These are phyloP conservation scores for Tachystola acroxantha DNA, from an alignment of 2,888 invertebrate species.

Conservation along the genomic window DNA sequence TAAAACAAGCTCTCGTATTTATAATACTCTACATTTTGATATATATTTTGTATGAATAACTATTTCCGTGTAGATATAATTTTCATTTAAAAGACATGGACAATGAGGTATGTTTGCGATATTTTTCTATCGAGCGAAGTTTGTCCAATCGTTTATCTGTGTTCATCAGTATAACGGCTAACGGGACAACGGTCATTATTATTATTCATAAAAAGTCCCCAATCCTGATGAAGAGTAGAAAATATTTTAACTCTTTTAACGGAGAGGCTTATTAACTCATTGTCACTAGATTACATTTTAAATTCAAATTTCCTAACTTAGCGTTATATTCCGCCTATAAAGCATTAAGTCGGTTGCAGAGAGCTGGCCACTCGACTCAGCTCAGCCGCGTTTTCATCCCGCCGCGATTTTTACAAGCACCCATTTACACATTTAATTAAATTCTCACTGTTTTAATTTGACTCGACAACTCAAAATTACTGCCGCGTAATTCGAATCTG, in stretches of 20 bases:
- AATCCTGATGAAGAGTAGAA: too few species aligned
- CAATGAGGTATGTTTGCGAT: too few species aligned
- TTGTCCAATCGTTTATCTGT: too few species aligned
- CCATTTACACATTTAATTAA: conserved; percentile 73
- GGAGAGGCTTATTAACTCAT: not conserved
- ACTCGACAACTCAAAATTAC: conserved; percentile 58
- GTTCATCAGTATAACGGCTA: too few species aligned
- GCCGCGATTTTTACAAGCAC: conserved; percentile 58
- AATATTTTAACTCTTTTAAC: not conserved
- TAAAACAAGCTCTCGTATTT: too few species aligned
- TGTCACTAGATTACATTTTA: not conserved
- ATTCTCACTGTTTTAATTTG: conserved; percentile 71
- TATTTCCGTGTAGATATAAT: too few species aligned
- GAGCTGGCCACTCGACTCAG: conserved; percentile 20
- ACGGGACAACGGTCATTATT: too few species aligned
- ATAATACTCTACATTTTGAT: too few species aligned
- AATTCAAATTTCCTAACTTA: not conserved
- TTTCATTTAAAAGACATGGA: too few species aligned
- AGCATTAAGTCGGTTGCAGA: conserved; percentile 49
- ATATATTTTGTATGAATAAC: too few species aligned
- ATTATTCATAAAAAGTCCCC: too few species aligned
- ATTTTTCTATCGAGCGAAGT: too few species aligned
- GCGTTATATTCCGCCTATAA: conserved; percentile 23
- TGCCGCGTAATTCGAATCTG: conserved; percentile 39
- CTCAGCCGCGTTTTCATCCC: conserved; percentile 22